Percentiles rank a stretch among this genome's conserved stretches.
Conservation (phyloP, 2,888 invertebrate genomes). For the Sesamia inferens region DNA sequence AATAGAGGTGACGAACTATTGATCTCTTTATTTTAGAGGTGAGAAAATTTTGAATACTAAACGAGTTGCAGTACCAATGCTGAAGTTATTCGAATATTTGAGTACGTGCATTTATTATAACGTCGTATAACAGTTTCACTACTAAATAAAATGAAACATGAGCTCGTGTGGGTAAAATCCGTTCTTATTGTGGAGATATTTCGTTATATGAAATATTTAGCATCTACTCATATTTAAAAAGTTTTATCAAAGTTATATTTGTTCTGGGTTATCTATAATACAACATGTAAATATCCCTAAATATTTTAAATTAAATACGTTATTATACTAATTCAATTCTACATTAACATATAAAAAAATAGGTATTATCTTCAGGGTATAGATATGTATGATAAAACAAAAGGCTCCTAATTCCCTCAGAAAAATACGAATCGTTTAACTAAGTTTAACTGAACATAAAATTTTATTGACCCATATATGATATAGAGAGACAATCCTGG, state of each 20-base stretch:
- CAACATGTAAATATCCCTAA: background rate
- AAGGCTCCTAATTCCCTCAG: slow-evolving; percentile 68
- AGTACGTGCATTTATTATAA: slow-evolving; percentile 48
- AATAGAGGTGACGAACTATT: slow-evolving; percentile 18
- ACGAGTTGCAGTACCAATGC: slow-evolving; percentile 27
- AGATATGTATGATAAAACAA: slow-evolving; percentile 52
- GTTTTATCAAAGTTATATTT: background rate
- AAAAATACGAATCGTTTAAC: slow-evolving; percentile 82
- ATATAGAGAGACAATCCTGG: slow-evolving; percentile 87
- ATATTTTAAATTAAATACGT: background rate
- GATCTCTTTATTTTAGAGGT: slow-evolving; percentile 35
- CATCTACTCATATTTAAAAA: slow-evolving; percentile 4
- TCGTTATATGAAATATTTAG: slow-evolving; percentile 18
- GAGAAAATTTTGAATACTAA: slow-evolving; percentile 42
- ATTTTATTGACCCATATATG: slow-evolving; percentile 90
- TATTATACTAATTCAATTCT: background rate
- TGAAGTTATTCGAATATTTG: slow-evolving; percentile 36
- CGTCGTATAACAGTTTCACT: slow-evolving; percentile 32
- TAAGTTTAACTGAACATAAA: slow-evolving; percentile 89
- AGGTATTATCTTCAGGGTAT: no score
- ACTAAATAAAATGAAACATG: slow-evolving; percentile 38
- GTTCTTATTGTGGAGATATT: slow-evolving; percentile 12
- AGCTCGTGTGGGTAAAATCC: slow-evolving; percentile 12
- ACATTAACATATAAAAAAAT: background rate
- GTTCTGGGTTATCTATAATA: background rate